Conservation (phyloP, 2,113 vertebrate genomes). For the Daboia siamensis region DNA sequence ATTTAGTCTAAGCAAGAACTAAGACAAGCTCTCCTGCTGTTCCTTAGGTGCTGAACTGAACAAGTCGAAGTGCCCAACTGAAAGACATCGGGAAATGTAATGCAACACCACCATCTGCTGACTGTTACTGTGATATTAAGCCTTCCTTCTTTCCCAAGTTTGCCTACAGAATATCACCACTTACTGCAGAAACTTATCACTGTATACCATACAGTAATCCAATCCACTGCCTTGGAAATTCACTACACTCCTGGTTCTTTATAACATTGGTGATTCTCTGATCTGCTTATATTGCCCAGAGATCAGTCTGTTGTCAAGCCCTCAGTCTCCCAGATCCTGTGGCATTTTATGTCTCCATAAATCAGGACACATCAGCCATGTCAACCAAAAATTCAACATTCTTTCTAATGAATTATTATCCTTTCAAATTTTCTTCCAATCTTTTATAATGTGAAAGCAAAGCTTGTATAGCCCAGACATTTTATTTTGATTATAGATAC, state of each 20-base stretch:
- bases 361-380: not conserved
- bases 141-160: not conserved
- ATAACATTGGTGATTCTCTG: not conserved
- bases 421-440: not conserved
- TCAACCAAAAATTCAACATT: not conserved
- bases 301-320: not conserved
- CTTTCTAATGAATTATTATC: not conserved
- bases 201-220: not conserved
- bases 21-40: not conserved
- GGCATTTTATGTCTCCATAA: not conserved
- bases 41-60: not conserved
- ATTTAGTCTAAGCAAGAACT: not conserved
- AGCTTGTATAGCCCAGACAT: not conserved
- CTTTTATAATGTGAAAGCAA: not conserved
- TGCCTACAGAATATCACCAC: not conserved
- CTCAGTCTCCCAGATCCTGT: not conserved
- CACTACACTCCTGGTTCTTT: not conserved
- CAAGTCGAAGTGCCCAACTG: not conserved
- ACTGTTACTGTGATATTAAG: not conserved
- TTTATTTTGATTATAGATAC: not conserved
- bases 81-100: not conserved
- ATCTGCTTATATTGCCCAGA: not conserved
- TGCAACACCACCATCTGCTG: constrained; percentile 11
- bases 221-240: not conserved
- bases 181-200: not conserved